These are phyloP conservation scores for Steatornis caripensis DNA, from an alignment of 2,113 vertebrate genomes.

Conservation along the genomic window DNA sequence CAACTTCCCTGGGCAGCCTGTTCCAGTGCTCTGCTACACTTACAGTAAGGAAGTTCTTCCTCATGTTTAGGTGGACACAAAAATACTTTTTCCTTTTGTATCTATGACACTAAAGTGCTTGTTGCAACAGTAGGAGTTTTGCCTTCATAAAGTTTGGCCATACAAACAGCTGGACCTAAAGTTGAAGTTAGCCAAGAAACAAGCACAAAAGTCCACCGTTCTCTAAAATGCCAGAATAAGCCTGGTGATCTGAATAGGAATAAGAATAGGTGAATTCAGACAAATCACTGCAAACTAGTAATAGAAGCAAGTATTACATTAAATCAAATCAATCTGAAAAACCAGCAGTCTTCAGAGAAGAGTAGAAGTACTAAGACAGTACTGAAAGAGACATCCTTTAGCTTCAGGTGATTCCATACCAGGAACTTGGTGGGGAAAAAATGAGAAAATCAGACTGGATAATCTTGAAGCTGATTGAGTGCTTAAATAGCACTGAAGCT, in stretches of 20 bases:
- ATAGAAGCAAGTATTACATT: not conserved
- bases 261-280: not conserved
- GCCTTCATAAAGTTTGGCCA: not conserved
- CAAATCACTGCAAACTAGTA: not conserved
- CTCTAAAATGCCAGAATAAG: not conserved
- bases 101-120: not conserved
- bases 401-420: not conserved
- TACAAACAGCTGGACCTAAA: not conserved
- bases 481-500: not conserved
- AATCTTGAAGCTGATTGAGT: not conserved
- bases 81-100: not conserved
- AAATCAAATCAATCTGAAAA: not conserved
- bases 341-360: not conserved
- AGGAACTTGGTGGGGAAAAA: rapidly evolving
- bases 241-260: not conserved
- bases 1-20: no score
- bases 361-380: not conserved
- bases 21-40: no score
- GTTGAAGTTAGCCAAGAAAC: not conserved
- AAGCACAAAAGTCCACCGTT: not conserved
- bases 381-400: not conserved
- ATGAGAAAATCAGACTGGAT: not conserved
- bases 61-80: no score
- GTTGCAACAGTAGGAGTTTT: not conserved
- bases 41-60: no score